Percentiles rank a stretch among this genome's conserved stretches.
Conservation (phyloP, 2,797 vertebrate species). For the Channa striata region DNA sequence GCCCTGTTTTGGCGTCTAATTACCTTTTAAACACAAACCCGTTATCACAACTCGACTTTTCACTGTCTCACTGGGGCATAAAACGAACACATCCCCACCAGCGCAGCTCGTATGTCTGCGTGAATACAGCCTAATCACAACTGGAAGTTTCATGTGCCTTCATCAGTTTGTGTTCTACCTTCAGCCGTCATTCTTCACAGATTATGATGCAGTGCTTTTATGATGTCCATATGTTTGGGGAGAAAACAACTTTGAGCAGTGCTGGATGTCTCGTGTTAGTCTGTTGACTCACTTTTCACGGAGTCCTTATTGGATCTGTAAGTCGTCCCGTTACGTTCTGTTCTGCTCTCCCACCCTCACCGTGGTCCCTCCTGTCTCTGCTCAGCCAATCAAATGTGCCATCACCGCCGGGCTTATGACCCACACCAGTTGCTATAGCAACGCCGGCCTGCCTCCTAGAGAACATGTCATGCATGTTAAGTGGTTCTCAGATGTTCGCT, state of each 20-base stretch:
- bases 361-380: conserved; percentile 77
- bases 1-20: neutral
- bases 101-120: neutral
- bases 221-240: neutral
- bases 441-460: conserved; percentile 88
- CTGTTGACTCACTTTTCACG: conserved; percentile 33
- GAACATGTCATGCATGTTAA: conserved; percentile 99
- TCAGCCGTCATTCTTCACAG: neutral
- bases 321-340: conserved; percentile 39
- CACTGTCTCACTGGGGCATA: neutral
- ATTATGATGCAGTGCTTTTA: neutral
- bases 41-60: neutral
- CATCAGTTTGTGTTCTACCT: neutral
- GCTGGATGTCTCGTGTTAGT: neutral
- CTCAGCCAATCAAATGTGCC: conserved; percentile 94
- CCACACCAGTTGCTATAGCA: conserved; percentile 87
- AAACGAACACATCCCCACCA: neutral
- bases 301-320: conserved; percentile 54
- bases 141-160: neutral
- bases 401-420: conserved; percentile 89
- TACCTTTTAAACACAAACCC: neutral
- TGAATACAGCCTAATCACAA: neutral
- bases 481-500: conserved; percentile 82
- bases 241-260: conserved; percentile 1
- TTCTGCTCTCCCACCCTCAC: neutral